Evolutionary conservation across 2,113 vertebrate species (phyloP), one percentile per base, ranked within the genome.

Genomic region (Sapayoa aenigma): DNA sequence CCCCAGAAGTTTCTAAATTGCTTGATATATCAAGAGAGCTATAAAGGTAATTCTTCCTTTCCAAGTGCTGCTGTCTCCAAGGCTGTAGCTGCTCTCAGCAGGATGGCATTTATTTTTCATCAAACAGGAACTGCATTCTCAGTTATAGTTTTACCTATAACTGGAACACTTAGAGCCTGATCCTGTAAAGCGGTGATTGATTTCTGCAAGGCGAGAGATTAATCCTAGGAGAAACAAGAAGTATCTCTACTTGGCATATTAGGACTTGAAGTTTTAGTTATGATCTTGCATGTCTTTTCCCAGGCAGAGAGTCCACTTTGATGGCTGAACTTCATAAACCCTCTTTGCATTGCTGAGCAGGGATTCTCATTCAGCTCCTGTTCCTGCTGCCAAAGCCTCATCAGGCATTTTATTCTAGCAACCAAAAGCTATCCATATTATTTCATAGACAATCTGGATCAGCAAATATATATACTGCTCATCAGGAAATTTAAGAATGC

Each of bases 401-500:
- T 78, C 42, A 46, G 53, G 50, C 67, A 62, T 67, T 80, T 87
- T 87, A n/a, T 67, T 90, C 52, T 60, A 84, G 42, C 50, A 83
- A 77, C 19, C 24, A 87, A 94, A 83, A 93, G 11, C 6, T 76
- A 87, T 84, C 20, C 2, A 2, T 76, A 55, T 55, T 71, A 79
- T 28, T 85, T 73, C 88, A 89, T 6, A 90, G 66, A 23, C 78
- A 94, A 62, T 39, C 82, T 91, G 91, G 67, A 68, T 53, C 91
- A 94, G 39, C 63, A 90, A 75, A 63, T 94, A 81, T 8, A 55
- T 14, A 58, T 59, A 42, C 28, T 69, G 9, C 53, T 93, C 46
- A 74, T 67, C 88, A 65, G 23, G 86, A 60, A 39, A 95, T 89
- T 87, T 94, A 88, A 95, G 80, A 96, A 86, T 3, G 2, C 13